These are phyloP conservation scores for Rotaria macrura DNA, from an alignment of 2,888 invertebrate genomes.

Conservation along the genomic window DNA sequence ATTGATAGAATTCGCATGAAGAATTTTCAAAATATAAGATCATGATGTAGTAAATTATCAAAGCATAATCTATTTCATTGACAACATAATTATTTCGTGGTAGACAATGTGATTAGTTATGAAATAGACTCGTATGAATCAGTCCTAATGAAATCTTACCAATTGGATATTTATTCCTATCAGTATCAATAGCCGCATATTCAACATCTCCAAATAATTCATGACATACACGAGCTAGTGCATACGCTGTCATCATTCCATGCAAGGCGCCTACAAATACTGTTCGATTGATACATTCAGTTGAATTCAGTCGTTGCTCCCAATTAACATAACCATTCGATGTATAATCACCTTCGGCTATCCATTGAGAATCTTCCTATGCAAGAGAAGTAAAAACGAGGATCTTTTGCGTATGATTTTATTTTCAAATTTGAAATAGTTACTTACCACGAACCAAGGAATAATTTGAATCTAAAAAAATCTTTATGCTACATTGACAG, in stretches of 20 bases:
- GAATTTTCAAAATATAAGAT: too few species aligned
- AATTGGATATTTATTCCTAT: constrained; percentile 93
- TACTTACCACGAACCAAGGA: not conserved
- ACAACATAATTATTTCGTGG: too few species aligned
- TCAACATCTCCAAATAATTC: constrained; percentile 88
- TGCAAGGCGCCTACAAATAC: constrained; percentile 89
- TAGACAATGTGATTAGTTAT: too few species aligned
- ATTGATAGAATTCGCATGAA: too few species aligned
- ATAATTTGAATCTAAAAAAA: constrained; percentile 13
- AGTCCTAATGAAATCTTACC: constrained; percentile 48
- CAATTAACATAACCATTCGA: not conserved
- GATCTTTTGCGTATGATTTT: too few species aligned
- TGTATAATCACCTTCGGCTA: not conserved
- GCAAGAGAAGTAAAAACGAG: not conserved
- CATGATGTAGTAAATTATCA: too few species aligned
- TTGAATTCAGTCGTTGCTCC: constrained; percentile 55
- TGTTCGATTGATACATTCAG: constrained; percentile 70
- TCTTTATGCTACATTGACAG: too few species aligned
- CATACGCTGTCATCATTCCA: constrained; percentile 88
- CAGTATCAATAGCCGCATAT: constrained; percentile 67
- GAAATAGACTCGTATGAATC: too few species aligned
- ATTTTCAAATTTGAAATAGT: not conserved
- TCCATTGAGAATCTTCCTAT: constrained; percentile 13
- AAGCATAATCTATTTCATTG: too few species aligned
- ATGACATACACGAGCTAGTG: constrained; percentile 80